Percentiles rank a stretch among this genome's conserved stretches.
Evolutionary conservation across 2,797 vertebrate species (phyloP).

Genomic region (Falco berigora): DNA sequence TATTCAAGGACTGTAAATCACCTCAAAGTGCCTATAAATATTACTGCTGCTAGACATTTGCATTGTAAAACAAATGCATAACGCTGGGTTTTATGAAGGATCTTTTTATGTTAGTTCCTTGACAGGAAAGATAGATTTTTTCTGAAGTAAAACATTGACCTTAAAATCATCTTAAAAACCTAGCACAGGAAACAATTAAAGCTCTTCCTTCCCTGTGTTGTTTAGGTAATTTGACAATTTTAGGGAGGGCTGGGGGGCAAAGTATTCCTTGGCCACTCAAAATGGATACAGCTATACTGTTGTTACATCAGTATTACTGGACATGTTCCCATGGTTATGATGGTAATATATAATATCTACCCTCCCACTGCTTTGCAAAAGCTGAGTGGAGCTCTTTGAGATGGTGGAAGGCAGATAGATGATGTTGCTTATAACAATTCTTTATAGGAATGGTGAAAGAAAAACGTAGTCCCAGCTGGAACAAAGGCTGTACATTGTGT

Average conservation of each 20-base stretch:
- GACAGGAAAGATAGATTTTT: neutral
- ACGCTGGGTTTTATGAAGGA: neutral
- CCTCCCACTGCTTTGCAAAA: neutral
- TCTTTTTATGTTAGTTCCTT: neutral
- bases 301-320: neutral
- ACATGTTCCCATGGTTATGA: neutral
- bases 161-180: neutral
- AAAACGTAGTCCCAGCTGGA: neutral
- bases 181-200: neutral
- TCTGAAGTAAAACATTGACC: neutral
- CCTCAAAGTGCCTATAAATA: conserved; percentile 41
- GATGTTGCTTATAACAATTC: neutral
- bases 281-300: neutral
- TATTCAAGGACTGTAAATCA: conserved; percentile 48
- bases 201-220: neutral
- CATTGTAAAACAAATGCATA: conserved; percentile 23
- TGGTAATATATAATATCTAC: neutral
- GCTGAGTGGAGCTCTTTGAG: neutral
- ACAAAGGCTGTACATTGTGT: neutral
- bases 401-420: neutral
- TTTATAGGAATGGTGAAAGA: neutral
- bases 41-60: conserved; percentile 31
- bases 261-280: neutral
- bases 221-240: neutral
- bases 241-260: neutral